A percentile compares a stretch with the other conserved stretches of the same genome.
Evolutionary conservation across 2,888 invertebrate species (phyloP).

Genomic region (Nasonia oneida): DNA sequence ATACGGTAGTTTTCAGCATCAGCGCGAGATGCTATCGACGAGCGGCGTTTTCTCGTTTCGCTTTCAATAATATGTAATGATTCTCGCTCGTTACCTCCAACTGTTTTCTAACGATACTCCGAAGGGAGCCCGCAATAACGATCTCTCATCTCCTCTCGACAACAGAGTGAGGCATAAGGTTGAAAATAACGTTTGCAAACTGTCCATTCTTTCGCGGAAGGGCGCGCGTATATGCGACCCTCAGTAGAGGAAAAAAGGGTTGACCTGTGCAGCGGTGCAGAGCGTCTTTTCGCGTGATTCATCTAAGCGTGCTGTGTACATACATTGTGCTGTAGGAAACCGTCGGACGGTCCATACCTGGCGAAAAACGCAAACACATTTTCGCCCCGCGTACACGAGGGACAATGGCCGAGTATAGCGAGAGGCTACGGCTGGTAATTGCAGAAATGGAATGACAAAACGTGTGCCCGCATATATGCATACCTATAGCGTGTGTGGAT

Average conservation of each 20-base stretch:
- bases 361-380: not conserved
- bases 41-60: not conserved
- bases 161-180: not conserved
- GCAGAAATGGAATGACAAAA: conserved; percentile 16
- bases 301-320: not conserved
- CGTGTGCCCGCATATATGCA: not conserved
- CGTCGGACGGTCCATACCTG: conserved; percentile 6
- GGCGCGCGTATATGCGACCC: not conserved
- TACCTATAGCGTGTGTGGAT: no score
- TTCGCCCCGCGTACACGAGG: not conserved
- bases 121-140: not conserved
- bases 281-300: not conserved
- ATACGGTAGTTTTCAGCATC: not conserved
- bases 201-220: not conserved
- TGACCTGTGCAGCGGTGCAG: not conserved
- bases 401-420: not conserved
- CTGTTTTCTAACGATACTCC: not conserved
- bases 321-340: not conserved
- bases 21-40: not conserved
- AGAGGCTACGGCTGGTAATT: not conserved
- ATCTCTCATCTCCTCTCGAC: not conserved
- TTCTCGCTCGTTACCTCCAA: not conserved
- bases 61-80: not conserved
- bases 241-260: not conserved
- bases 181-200: not conserved